Evolutionary conservation across 1,140 invertebrate genomes (phyloP).

Genomic region (Ostrea edulis): DNA sequence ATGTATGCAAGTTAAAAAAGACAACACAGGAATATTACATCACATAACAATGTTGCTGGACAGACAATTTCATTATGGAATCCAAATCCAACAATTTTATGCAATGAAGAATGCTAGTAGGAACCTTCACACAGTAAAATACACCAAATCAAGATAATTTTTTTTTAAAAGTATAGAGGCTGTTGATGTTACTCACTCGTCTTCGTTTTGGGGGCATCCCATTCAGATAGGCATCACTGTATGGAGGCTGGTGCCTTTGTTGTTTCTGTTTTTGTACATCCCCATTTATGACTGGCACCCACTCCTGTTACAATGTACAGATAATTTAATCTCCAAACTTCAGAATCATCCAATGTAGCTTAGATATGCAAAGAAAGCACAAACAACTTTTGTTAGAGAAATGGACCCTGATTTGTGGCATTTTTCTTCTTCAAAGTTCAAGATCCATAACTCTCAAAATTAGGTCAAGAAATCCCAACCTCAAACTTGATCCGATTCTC

Average conservation of each 20-base stretch:
- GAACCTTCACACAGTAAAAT: background rate
- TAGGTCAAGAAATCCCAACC: too few species aligned
- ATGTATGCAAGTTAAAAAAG: too few species aligned
- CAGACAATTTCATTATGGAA: too few species aligned
- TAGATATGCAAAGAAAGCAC: too few species aligned
- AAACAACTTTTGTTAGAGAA: too few species aligned
- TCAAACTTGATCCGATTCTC: too few species aligned
- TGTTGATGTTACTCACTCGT: constrained; percentile 81
- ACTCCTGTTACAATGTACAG: constrained; percentile 82
- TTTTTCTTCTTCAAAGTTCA: too few species aligned
- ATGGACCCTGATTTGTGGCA: too few species aligned
- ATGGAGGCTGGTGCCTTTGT: constrained; percentile 81
- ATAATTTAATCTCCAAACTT: background rate
- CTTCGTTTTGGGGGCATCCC: constrained; percentile 90
- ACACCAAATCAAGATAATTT: background rate
- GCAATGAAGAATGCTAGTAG: background rate
- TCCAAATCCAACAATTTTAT: background rate
- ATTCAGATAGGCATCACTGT: constrained; percentile 91
- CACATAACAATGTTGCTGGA: too few species aligned
- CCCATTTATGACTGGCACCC: constrained; percentile 89
- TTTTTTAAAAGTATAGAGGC: background rate
- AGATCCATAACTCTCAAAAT: too few species aligned
- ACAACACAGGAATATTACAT: too few species aligned
- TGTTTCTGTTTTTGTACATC: constrained; percentile 83
- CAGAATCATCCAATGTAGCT: background rate